Evolutionary conservation across 1,140 invertebrate genomes (phyloP).

Genomic region (Radopholus similis): DNA sequence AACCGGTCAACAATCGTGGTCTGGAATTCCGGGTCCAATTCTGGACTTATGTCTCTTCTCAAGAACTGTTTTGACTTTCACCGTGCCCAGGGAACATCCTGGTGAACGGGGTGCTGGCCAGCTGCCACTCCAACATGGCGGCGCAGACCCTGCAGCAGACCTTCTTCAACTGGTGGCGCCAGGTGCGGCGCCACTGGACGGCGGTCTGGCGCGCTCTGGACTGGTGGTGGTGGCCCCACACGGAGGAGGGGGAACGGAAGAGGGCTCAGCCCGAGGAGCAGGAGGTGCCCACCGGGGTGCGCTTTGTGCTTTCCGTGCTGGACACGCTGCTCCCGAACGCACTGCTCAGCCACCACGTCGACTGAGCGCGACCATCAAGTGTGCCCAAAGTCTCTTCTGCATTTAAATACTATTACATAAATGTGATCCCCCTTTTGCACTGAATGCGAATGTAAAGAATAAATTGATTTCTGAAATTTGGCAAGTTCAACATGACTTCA

Average conservation of each 20-base stretch:
- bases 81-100: constrained; percentile 47
- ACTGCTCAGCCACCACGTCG: too few relatives aligned
- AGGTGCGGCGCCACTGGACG: neutral
- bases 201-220: neutral
- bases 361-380: too few relatives aligned
- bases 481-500: too few relatives aligned
- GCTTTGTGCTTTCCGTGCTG: neutral
- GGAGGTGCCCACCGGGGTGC: neutral
- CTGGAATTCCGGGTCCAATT: too few relatives aligned
- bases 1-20: too few relatives aligned
- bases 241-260: neutral
- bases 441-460: too few relatives aligned
- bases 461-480: too few relatives aligned
- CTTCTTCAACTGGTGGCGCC: constrained; percentile 44
- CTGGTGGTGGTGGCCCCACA: neutral
- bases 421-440: too few relatives aligned
- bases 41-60: too few relatives aligned
- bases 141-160: constrained; percentile 54
- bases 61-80: too few relatives aligned
- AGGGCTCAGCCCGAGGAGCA: neutral
- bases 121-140: constrained; percentile 48
- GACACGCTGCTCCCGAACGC: constrained; percentile 7
- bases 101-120: constrained; percentile 43
- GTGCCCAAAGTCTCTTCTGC: too few relatives aligned
- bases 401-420: too few relatives aligned